phyloP scores from a whole-genome alignment of 92 coral and sea anemone species.

The Porites divaricata region DNA sequence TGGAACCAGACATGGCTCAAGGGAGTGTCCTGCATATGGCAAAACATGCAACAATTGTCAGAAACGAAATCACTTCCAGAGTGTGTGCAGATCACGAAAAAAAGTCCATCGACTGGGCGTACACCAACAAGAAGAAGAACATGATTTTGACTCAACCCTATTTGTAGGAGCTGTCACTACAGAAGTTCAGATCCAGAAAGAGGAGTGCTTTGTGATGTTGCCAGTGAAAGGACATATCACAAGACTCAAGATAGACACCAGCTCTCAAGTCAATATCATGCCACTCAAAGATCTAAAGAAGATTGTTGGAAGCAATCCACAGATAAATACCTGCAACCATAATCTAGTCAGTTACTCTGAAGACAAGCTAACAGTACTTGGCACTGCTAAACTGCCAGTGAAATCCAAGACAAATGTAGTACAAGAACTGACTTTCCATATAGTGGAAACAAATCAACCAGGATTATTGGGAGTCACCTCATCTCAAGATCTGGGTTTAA shows the following conservation, averaged over 20 bases:
- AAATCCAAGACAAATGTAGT: no score
- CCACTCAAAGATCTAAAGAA: not conserved
- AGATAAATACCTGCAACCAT: not conserved
- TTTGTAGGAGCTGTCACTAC: slow-evolving; percentile 42
- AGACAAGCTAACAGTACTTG: no score
- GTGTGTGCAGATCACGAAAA: no score
- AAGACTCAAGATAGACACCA: slow-evolving; percentile 60
- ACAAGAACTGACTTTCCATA: slow-evolving; percentile 28
- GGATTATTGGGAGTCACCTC: slow-evolving; percentile 39
- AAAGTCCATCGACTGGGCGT: not conserved
- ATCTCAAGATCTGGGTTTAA: slow-evolving; percentile 50
- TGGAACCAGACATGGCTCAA: slow-evolving; percentile 10
- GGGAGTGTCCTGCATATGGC: not conserved
- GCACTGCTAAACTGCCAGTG: no score
- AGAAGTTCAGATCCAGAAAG: slow-evolving; percentile 10
- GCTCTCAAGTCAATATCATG: slow-evolving; percentile 17
- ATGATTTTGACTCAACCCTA: not conserved
- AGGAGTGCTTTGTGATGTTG: slow-evolving; percentile 7
- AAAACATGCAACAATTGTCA: no score
- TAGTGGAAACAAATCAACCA: slow-evolving; percentile 46
- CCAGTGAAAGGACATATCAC: slow-evolving; percentile 50
- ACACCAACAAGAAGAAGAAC: not conserved
- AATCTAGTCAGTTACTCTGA: slow-evolving; percentile 11
- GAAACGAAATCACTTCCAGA: no score
- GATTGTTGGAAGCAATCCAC: slow-evolving; percentile 2